Percentiles rank a stretch among this genome's conserved stretches.
Conservation (phyloP, 2,113 vertebrate species). For the Lampris megalopsis region DNA sequence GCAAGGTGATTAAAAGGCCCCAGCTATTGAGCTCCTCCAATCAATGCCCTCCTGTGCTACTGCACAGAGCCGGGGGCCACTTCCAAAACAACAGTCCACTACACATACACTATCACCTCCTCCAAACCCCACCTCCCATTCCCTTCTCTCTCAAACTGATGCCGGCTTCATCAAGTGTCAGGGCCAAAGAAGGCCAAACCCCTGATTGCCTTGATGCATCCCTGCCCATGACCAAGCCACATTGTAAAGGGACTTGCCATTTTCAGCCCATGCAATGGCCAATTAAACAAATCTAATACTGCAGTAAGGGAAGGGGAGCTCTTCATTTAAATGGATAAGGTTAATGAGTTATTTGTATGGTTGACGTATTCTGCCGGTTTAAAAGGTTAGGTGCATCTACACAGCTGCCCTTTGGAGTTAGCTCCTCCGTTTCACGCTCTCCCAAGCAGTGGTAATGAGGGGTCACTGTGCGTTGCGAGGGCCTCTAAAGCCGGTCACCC, state of each 20-base stretch:
- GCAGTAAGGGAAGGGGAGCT: constrained; percentile 53
- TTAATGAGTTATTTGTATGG: constrained; percentile 90
- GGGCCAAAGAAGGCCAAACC: constrained; percentile 55
- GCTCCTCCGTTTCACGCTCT: constrained; percentile 77
- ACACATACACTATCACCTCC: constrained; percentile 43
- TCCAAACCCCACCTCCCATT: constrained; percentile 27
- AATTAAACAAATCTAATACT: constrained; percentile 82
- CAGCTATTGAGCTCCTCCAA: constrained; percentile 79
- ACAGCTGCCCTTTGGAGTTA: constrained; percentile 82
- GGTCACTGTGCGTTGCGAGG: constrained; percentile 70
- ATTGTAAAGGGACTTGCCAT: constrained; percentile 68
- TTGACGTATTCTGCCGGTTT: constrained; percentile 81
- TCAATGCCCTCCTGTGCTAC: constrained; percentile 77
- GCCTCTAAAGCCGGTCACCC: constrained; percentile 51
- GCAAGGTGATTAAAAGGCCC: constrained; percentile 81
- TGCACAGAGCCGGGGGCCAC: constrained; percentile 65
- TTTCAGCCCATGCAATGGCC: constrained; percentile 70
- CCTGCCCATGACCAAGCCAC: constrained; percentile 43
- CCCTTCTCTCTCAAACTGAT: constrained; percentile 30
- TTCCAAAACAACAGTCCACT: constrained; percentile 62
- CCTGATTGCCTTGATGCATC: constrained; percentile 27
- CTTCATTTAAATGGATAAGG: constrained; percentile 86
- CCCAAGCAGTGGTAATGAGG: constrained; percentile 83
- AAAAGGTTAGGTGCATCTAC: constrained; percentile 83
- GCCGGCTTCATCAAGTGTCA: constrained; percentile 52